Percentiles rank a stretch among this genome's conserved stretches.
Conservation (phyloP, 2,888 invertebrate genomes). For the Celastrina argiolus region DNA sequence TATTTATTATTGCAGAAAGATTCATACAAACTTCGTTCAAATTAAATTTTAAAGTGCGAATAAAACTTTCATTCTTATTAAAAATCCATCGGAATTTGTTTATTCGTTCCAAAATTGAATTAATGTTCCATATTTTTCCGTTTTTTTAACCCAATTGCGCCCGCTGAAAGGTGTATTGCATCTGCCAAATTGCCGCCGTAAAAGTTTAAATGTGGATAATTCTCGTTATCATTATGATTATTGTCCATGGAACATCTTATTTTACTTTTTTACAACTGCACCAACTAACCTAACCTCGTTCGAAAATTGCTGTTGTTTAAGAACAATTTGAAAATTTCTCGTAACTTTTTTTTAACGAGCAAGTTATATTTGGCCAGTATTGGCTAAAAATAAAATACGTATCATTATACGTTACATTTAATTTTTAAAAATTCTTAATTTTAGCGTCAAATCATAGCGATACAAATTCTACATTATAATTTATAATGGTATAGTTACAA, state of each 20-base stretch:
- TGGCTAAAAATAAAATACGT: too few species aligned
- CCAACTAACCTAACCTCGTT: conserved; percentile 7
- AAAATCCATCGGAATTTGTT: conserved; percentile 3
- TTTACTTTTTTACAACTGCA: background rate
- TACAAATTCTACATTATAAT: too few species aligned
- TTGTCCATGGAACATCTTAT: conserved; percentile 5
- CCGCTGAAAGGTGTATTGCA: conserved; percentile 11
- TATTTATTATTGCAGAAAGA: background rate
- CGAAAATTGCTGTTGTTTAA: background rate
- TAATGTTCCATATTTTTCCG: background rate
- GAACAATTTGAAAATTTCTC: background rate
- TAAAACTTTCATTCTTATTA: conserved; percentile 10
- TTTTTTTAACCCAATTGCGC: conserved; percentile 10
- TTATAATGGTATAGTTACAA: too few species aligned
- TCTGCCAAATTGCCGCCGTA: conserved; percentile 6
- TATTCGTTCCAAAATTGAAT: conserved; percentile 8
- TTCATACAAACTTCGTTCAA: background rate
- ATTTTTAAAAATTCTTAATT: too few species aligned
- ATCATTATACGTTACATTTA: too few species aligned
- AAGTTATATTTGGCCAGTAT: background rate
- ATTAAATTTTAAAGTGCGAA: background rate
- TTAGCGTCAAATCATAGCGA: too few species aligned
- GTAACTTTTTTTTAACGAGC: conserved; percentile 1
- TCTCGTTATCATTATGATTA: background rate
- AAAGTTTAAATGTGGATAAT: background rate